Evolutionary conservation across 1,140 invertebrate species (phyloP).

Genomic region (Pomacea maculata): DNA sequence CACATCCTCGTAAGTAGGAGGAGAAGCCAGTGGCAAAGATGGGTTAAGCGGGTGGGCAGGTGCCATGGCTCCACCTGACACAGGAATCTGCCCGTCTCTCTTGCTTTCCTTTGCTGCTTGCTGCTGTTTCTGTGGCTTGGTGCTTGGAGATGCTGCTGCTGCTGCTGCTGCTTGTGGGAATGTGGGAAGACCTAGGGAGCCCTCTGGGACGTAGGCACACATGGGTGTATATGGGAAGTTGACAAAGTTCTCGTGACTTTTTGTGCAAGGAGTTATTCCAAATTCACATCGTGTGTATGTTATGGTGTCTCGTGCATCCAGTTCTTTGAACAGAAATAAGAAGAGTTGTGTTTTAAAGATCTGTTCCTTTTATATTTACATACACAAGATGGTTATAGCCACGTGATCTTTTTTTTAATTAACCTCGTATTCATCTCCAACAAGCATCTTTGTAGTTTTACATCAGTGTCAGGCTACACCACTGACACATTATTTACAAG

Average conservation of each 20-base stretch:
- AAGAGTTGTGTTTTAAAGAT: background rate
- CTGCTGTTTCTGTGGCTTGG: background rate
- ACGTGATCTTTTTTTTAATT: background rate
- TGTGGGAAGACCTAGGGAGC: background rate
- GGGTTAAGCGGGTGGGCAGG: background rate
- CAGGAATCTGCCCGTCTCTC: background rate
- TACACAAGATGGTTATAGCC: background rate
- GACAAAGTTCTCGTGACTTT: constrained; percentile 18
- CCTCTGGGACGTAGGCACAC: constrained; percentile 8
- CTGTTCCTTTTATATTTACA: background rate
- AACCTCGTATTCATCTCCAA: background rate
- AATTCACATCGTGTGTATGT: constrained; percentile 10
- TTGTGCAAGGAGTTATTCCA: constrained; percentile 13
- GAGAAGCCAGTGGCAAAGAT: background rate
- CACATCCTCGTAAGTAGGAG: constrained; percentile 28
- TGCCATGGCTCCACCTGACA: no score
- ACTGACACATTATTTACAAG: background rate
- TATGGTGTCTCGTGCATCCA: background rate
- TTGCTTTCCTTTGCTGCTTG: background rate
- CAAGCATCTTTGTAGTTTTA: background rate
- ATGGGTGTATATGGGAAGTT: constrained; percentile 17
- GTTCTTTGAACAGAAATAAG: background rate
- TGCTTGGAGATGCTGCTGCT: background rate
- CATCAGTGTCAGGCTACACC: background rate
- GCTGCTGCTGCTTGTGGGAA: background rate